Conservation (phyloP, 1,140 invertebrate genomes). For the Macrotrachela quadricornifera region DNA sequence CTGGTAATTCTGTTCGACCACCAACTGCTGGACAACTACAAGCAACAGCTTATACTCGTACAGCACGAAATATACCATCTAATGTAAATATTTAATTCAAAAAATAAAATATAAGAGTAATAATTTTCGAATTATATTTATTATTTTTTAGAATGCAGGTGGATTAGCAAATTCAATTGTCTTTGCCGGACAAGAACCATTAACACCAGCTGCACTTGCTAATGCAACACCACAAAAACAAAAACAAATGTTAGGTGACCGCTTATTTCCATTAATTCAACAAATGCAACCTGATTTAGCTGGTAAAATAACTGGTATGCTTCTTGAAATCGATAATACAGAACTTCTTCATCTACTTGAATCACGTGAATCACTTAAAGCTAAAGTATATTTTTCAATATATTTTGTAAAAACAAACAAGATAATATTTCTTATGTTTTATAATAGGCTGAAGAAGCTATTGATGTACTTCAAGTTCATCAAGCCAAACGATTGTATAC, state of each 20-base stretch:
- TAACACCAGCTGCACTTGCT: conserved; percentile 1
- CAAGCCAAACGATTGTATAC: conserved; percentile 4
- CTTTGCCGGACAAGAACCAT: conserved; percentile 6
- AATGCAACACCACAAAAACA: conserved; percentile 43
- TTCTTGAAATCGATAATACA: conserved; percentile 95
- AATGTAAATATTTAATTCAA: too few relatives aligned
- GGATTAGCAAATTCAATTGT: neutral
- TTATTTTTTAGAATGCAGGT: too few relatives aligned
- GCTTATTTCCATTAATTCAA: conserved; percentile 82
- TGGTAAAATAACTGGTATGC: conserved; percentile 98
- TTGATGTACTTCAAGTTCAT: conserved; percentile 5
- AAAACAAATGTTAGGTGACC: conserved; percentile 94
- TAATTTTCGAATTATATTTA: too few relatives aligned
- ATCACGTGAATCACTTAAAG: conserved; percentile 75
- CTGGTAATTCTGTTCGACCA: neutral
- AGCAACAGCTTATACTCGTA: neutral
- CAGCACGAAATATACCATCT: too few relatives aligned
- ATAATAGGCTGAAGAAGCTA: conserved; percentile 10
- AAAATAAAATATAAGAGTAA: too few relatives aligned
- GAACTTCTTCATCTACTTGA: conserved; percentile 95
- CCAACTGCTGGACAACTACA: neutral
- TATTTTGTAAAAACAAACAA: too few relatives aligned
- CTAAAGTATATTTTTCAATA: conserved; percentile 48
- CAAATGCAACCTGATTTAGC: conserved; percentile 73
- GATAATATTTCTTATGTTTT: too few relatives aligned